Base-by-base conservation (phyloP, 2,113 vertebrate genomes). In the Noturus placidus region DNA sequence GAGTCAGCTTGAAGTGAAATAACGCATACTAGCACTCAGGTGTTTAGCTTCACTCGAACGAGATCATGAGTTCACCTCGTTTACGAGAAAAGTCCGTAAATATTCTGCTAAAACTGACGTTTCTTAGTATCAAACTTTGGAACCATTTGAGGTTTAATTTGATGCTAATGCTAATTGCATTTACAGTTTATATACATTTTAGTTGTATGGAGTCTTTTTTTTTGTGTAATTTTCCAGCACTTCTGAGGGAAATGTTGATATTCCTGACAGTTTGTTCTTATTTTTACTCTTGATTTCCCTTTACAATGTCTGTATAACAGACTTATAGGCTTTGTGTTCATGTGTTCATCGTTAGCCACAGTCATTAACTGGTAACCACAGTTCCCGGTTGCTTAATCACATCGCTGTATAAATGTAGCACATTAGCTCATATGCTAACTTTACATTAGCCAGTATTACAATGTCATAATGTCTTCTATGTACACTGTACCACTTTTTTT, bases 341-440 rank as follows among this genome's bases (percentile, higher is more conserved):
- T 14, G 38, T 14, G 38, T 42, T 20, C 20, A 42, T n/a, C 52
- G 20, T 25, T 50, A 76, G 38, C 70, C 3, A 1, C 20, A 11
- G 22, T 27, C 9, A 50, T 27, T 76, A 46, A 20, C 38, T 25
- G 27, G 19, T 25, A 74, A 42, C 2, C 35, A 11, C 42, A 74
- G 38, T 14, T 76, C 10, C 22, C 25, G 72, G 42, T 76, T 30
- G 46, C 76, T 19, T 30, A 78, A 46, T 46, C 19, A 30, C 27
- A 78, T 46, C 52, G 10, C 19, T 42, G 35, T 74, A 42, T 22
- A 42, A 7, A 22, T 42, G 46, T 78, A 27, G 22, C 22, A 27
- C n/a, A 46, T 77, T 77, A 19, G 13, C 25, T 78, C 46, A 54
- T 78, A 78, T 52, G 27, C 76, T 78, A 78, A 78, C 76, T 52